Conservation (phyloP, 2,797 vertebrate species). For the Myotis vivesi region DNA sequence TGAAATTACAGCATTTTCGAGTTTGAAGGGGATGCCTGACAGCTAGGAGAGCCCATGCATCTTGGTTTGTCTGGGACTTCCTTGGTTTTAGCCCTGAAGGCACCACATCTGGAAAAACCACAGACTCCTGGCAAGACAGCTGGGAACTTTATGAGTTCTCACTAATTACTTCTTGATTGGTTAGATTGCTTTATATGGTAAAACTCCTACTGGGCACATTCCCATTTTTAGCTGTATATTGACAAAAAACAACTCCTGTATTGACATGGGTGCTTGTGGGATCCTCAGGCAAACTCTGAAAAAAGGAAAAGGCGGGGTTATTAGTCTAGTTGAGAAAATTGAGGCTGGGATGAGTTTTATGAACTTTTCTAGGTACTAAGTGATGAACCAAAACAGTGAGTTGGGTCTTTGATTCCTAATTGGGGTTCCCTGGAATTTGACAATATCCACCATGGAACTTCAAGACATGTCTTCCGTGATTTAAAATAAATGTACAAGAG, state of each 20-base stretch:
- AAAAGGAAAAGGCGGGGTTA: neutral
- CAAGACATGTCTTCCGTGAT: neutral
- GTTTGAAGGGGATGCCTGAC: neutral
- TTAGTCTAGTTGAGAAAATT: neutral
- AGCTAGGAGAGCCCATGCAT: neutral
- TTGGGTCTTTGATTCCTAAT: neutral
- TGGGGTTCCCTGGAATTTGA: neutral
- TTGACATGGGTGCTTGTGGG: neutral
- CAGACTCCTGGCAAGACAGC: neutral
- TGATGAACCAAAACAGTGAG: neutral
- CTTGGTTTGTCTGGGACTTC: neutral
- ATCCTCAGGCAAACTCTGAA: neutral
- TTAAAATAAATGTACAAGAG: neutral
- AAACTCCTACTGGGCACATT: neutral
- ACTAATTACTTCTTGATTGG: neutral
- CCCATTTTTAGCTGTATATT: neutral
- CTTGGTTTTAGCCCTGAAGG: neutral
- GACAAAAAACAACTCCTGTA: neutral
- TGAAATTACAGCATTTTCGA: neutral
- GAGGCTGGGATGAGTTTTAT: neutral
- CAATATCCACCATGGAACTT: neutral
- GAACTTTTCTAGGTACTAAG: neutral
- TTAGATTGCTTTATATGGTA: neutral
- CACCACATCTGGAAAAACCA: neutral
- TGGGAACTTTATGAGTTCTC: neutral